Evolutionary conservation across 2,888 invertebrate species (phyloP).

Genomic region (Scaptomyza reducta): DNA sequence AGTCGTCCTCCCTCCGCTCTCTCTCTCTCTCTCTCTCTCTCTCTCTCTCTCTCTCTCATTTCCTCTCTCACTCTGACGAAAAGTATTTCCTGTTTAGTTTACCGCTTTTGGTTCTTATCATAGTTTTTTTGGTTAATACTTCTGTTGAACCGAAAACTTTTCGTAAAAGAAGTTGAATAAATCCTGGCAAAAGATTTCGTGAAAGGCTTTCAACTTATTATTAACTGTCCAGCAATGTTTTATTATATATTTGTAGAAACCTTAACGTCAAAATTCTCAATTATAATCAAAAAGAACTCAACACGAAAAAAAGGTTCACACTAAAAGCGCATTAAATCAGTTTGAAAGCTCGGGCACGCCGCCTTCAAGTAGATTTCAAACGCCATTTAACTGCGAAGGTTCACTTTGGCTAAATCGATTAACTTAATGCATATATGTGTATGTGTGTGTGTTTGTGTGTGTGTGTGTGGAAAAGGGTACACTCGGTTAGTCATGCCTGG

Average conservation of each 20-base stretch:
- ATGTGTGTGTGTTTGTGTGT: background rate
- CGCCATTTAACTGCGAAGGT: slow-evolving; percentile 18
- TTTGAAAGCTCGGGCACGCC: background rate
- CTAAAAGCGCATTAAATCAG: slow-evolving; percentile 18
- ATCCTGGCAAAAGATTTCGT: background rate
- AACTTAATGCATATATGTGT: background rate
- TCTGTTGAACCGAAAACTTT: background rate
- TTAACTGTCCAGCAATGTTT: background rate
- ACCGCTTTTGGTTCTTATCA: background rate
- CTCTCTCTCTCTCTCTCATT: background rate
- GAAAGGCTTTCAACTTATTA: background rate
- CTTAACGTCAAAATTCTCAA: too few relatives aligned
- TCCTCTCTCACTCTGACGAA: background rate
- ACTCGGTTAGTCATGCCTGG: background rate
- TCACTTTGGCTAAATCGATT: slow-evolving; percentile 10
- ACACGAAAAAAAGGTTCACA: background rate
- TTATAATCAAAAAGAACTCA: background rate
- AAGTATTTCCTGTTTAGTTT: background rate
- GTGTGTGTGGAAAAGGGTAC: background rate
- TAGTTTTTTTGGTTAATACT: background rate
- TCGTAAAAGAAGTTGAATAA: background rate
- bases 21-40: background rate
- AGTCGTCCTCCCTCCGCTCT: slow-evolving; percentile 14
- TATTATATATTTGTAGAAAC: too few relatives aligned
- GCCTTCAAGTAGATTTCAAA: slow-evolving; percentile 4